phyloP scores from a whole-genome alignment of 2,888 invertebrate genomes.

The Melanostoma scalare region DNA sequence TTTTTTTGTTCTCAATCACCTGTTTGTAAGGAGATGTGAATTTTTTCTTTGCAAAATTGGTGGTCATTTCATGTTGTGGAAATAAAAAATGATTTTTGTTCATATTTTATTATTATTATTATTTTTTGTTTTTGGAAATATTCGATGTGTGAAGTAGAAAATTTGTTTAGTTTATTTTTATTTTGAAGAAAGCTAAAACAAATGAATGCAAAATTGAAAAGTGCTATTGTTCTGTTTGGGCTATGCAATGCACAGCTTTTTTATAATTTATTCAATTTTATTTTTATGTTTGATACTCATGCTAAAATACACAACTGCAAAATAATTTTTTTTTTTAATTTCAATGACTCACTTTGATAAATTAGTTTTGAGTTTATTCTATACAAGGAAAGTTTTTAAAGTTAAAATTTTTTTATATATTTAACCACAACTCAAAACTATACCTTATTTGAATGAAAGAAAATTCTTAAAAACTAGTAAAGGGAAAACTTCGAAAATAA shows the following conservation, averaged over 20 bases:
- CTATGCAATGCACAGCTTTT: slow-evolving; percentile 63
- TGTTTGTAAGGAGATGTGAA: slow-evolving; percentile 1
- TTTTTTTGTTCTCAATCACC: background rate
- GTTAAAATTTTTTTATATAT: too few species aligned
- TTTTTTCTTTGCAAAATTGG: slow-evolving; percentile 65
- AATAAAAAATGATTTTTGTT: background rate
- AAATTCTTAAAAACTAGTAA: too few species aligned
- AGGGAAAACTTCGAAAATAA: too few species aligned
- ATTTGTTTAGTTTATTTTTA: slow-evolving; percentile 16
- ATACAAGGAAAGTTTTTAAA: too few species aligned
- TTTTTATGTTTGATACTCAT: slow-evolving; percentile 5
- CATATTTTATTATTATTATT: too few species aligned
- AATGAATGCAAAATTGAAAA: slow-evolving; percentile 25
- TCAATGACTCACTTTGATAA: too few species aligned
- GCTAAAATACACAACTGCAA: slow-evolving; percentile 40
- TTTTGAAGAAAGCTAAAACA: slow-evolving; percentile 51
- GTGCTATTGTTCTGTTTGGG: slow-evolving; percentile 14
- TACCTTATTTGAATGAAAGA: too few species aligned
- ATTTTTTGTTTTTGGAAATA: too few species aligned
- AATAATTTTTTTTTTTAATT: background rate
- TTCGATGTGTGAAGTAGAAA: background rate
- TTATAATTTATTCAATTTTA: slow-evolving; percentile 1
- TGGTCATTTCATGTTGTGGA: slow-evolving; percentile 59
- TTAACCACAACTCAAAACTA: too few species aligned
- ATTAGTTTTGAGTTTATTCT: too few species aligned